phyloP scores from a whole-genome alignment of 2,888 invertebrate genomes.

The Spilarctia lutea region DNA sequence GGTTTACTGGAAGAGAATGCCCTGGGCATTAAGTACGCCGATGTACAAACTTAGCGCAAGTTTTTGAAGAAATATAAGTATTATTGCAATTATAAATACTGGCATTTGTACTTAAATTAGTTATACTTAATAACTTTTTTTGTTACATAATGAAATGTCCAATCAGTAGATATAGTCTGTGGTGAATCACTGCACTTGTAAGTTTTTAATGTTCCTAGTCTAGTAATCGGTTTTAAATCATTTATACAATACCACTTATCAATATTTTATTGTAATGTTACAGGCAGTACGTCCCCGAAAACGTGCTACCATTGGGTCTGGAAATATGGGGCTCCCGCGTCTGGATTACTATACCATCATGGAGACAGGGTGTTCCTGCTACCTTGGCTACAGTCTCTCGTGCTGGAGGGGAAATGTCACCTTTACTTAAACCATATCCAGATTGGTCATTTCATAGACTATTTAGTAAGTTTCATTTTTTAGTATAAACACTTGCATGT shows the following conservation, averaged over 20 bases:
- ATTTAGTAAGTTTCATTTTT: constrained; percentile 73
- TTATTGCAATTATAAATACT: background rate
- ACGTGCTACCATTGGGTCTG: constrained; percentile 91
- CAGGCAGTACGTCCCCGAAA: constrained; percentile 88
- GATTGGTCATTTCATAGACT: constrained; percentile 89
- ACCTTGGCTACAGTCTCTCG: constrained; percentile 90
- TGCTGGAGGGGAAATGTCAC: constrained; percentile 84
- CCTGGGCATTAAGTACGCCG: too few relatives aligned
- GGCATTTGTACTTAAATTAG: background rate
- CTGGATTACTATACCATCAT: constrained; percentile 92
- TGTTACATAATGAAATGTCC: background rate
- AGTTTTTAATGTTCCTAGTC: background rate
- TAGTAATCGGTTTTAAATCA: background rate
- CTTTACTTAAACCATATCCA: constrained; percentile 91
- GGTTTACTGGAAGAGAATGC: too few relatives aligned
- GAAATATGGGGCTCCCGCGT: constrained; percentile 90
- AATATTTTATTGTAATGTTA: constrained; percentile 40
- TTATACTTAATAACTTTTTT: background rate
- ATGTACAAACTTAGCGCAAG: too few relatives aligned
- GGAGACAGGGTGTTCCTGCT: constrained; percentile 91
- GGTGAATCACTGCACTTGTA: background rate
- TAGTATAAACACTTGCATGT: background rate
- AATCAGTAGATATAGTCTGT: background rate
- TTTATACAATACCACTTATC: background rate
- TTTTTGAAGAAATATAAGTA: too few relatives aligned